Evolutionary conservation across 2,888 invertebrate genomes (phyloP).

Genomic region (Hemithea aestivaria): DNA sequence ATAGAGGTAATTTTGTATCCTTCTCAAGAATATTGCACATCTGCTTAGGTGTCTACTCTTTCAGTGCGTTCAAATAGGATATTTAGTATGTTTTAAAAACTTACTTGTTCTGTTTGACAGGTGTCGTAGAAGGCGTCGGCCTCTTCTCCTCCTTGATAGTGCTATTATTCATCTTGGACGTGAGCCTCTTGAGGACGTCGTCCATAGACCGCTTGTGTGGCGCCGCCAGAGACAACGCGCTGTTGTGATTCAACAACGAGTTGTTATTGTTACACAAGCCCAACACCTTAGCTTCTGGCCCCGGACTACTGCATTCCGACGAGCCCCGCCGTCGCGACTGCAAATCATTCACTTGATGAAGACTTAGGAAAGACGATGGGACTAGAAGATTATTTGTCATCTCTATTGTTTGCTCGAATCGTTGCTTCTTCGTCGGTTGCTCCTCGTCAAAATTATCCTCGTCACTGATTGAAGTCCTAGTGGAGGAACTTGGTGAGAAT

Average conservation of each 20-base stretch:
- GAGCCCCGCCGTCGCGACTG: slow-evolving; percentile 75
- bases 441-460: slow-evolving; percentile 82
- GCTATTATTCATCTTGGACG: slow-evolving; percentile 90
- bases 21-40: no score
- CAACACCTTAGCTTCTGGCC: slow-evolving; percentile 82
- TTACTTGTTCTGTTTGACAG: slow-evolving; percentile 78
- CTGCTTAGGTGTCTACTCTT: no score
- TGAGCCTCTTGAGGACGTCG: slow-evolving; percentile 91
- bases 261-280: slow-evolving; percentile 83
- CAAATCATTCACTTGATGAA: slow-evolving; percentile 79
- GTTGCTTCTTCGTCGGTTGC: slow-evolving; percentile 80
- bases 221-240: slow-evolving; percentile 66
- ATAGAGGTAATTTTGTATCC: no score
- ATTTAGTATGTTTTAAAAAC: slow-evolving; percentile 34
- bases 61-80: no score
- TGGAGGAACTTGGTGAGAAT: slow-evolving; percentile 70
- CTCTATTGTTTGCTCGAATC: slow-evolving; percentile 78
- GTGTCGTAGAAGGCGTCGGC: slow-evolving; percentile 84
- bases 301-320: slow-evolving; percentile 87
- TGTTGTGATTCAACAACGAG: slow-evolving; percentile 82
- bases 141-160: slow-evolving; percentile 85
- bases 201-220: slow-evolving; percentile 92
- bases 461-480: slow-evolving; percentile 74
- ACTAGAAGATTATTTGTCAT: slow-evolving; percentile 81
- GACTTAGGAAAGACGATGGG: slow-evolving; percentile 73